Conservation (phyloP, 37 sponge, comb jelly and placozoan genomes). For the Mnemiopsis leidyi region DNA sequence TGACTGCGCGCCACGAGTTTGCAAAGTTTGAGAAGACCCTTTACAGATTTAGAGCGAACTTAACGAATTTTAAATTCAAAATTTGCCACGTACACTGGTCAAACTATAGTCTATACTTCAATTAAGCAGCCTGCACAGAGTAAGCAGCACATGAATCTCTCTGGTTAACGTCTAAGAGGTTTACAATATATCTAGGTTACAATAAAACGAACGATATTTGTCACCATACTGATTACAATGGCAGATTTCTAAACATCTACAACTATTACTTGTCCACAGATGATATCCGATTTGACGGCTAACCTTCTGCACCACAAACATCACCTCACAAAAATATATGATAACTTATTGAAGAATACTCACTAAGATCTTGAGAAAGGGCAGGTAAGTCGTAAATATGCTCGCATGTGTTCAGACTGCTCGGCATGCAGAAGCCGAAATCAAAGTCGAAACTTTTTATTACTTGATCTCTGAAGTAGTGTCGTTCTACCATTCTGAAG, state of each 20-base stretch:
- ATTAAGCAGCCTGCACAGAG: too few relatives aligned
- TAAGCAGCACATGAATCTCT: too few relatives aligned
- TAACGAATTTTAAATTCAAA: too few relatives aligned
- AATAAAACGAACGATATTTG: too few relatives aligned
- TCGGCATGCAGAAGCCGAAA: constrained; percentile 97
- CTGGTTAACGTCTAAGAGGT: too few relatives aligned
- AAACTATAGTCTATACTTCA: background rate
- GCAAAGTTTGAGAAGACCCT: background rate
- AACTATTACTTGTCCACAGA: too few relatives aligned
- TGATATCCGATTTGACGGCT: too few relatives aligned
- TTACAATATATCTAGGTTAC: too few relatives aligned
- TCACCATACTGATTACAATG: too few relatives aligned
- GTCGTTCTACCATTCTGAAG: constrained; percentile 96
- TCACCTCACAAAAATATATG: too few relatives aligned
- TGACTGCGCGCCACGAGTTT: background rate
- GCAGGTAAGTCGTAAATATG: constrained; percentile 94
- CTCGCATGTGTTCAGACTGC: constrained; percentile 89
- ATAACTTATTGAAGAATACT: constrained; percentile 65
- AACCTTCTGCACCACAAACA: too few relatives aligned
- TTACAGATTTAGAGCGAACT: background rate
- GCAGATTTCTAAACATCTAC: too few relatives aligned
- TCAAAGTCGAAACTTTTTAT: constrained; percentile 91
- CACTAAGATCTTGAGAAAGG: constrained; percentile 76
- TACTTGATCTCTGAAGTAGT: constrained; percentile 81
- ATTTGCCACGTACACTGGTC: background rate